phyloP scores from a whole-genome alignment of 2,113 vertebrate species.

The Terrapene triunguis region DNA sequence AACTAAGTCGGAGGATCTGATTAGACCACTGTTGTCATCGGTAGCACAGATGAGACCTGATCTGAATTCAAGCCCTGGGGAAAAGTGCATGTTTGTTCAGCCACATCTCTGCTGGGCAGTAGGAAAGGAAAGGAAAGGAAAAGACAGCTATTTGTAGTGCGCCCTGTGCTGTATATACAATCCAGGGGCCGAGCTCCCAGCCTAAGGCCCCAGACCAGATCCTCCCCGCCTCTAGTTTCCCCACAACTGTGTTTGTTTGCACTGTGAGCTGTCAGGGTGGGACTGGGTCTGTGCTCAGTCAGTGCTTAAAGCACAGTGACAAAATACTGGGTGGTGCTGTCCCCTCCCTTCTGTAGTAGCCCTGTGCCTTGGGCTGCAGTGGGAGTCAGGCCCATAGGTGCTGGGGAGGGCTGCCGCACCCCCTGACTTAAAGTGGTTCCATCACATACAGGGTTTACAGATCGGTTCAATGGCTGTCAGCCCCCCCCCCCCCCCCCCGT shows the following conservation, averaged over 20 bases:
- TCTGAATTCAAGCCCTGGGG: neutral
- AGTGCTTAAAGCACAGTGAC: no score
- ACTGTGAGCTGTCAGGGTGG: neutral
- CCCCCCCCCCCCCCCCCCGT: no score
- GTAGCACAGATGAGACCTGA: neutral
- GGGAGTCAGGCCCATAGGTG: fast-evolving
- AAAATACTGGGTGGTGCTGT: neutral
- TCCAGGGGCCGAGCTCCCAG: neutral
- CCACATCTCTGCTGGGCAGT: neutral
- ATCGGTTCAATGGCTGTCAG: no score
- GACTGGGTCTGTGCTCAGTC: no score
- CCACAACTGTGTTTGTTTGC: neutral
- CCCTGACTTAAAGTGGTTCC: no score
- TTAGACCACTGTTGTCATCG: neutral
- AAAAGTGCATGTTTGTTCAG: neutral
- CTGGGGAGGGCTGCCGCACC: no score
- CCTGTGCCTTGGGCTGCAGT: neutral
- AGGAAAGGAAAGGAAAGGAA: neutral
- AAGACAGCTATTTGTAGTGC: neutral
- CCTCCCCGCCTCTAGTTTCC: neutral
- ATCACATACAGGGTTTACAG: no score
- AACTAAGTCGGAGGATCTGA: neutral
- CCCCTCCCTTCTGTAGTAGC: neutral
- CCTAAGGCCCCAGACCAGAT: neutral
- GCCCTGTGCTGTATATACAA: neutral